Base-by-base conservation (phyloP, 2,888 invertebrate species). In the Lasioglossum vierecki region DNA sequence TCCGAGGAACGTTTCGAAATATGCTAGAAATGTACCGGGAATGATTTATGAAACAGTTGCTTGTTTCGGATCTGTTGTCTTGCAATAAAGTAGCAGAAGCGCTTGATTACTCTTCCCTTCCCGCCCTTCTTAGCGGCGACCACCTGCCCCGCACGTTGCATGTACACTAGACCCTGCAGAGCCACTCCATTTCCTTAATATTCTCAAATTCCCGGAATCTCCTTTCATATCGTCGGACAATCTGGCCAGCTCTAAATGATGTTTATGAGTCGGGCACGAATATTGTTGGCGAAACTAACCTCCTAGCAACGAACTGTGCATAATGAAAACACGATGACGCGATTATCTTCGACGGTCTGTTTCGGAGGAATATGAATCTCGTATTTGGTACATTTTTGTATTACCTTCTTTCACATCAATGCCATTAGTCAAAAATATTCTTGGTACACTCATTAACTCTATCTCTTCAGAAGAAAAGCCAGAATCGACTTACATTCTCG, bases 21-120 rank as follows among this genome's bases (percentile, higher is more conserved):
- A 85, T 83, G 78, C 78, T 78, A 78, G 83, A 80, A 81, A 76
- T n/a, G 77, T 63, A 74, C 35, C 84, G 35, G n/a, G 84, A 77
- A 87, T 87, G 83, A 87, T 86, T 87, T 87, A 87, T 87, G 86
- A 83, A 83, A 81, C 83, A 76, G 86, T 79, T 76, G 83, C 80
- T 87, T 77, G 86, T 87, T 86, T 80, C 76, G 46, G 76, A 83
- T 81, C 87, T 76, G 86, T 83, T 83, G 86, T 86, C 80, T 83
- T 72, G 83, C 79, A 70, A 83, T 86, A 71, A 79, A 78, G 80
- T 71, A 76, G 76, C 73, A 76, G 80, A 82, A 70, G 86, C 76
- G 79, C 86, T 87, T 87, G 87, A 87, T 87, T 87, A 87, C 80
- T 81, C 74, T 81, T 71, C 87, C 83, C 80, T 79, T 60, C 71